A percentile compares a stretch with the other conserved stretches of the same genome.
Evolutionary conservation across 2,113 vertebrate genomes (phyloP).

Genomic region (Notechis scutatus): DNA sequence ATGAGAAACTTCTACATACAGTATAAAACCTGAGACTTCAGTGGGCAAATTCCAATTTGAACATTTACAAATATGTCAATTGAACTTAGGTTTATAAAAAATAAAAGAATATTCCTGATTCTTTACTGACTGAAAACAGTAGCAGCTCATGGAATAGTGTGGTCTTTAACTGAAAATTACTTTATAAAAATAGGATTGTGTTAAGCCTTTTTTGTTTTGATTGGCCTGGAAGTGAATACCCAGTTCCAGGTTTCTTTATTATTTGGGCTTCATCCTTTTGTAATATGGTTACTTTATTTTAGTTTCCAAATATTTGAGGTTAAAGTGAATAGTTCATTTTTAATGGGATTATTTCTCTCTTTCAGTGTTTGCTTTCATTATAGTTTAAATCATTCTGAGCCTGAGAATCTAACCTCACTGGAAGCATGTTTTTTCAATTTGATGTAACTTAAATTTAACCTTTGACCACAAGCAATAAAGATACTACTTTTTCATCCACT

Average conservation of each 20-base stretch:
- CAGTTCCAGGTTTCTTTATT: slow-evolving; percentile 43
- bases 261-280: slow-evolving; percentile 53
- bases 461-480: slow-evolving; percentile 75
- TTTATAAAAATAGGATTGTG: slow-evolving; percentile 48
- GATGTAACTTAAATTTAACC: slow-evolving; percentile 81
- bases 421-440: slow-evolving; percentile 77
- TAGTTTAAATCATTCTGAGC: slow-evolving; percentile 67
- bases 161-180: slow-evolving; percentile 39
- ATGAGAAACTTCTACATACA: neutral
- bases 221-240: neutral
- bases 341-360: slow-evolving; percentile 80
- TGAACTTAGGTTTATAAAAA: neutral
- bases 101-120: neutral
- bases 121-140: slow-evolving; percentile 8
- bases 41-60: neutral
- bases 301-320: slow-evolving; percentile 70
- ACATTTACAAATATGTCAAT: neutral
- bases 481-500: slow-evolving; percentile 58
- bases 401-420: slow-evolving; percentile 76
- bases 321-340: slow-evolving; percentile 75
- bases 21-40: neutral
- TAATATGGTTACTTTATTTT: slow-evolving; percentile 62
- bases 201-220: slow-evolving; percentile 13
- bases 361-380: slow-evolving; percentile 77
- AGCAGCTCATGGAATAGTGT: slow-evolving; percentile 53